Conservation (phyloP, 2,113 vertebrate species). For the Lasiurus cinereus region DNA sequence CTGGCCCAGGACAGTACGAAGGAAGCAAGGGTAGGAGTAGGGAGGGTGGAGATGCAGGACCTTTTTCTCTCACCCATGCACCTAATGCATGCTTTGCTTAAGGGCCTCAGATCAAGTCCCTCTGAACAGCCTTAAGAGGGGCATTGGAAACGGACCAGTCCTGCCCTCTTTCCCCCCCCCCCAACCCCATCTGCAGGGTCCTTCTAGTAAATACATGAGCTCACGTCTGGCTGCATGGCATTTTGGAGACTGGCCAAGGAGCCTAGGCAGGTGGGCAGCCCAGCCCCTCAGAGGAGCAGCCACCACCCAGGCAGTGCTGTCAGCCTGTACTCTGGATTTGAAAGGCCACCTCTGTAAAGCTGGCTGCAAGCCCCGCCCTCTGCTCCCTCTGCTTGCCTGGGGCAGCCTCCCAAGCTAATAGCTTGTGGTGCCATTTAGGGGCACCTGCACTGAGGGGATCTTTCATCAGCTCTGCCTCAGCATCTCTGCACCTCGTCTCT, state of each 20-base stretch:
- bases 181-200: slow-evolving; percentile 2
- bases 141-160: accelerated
- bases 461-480: accelerated
- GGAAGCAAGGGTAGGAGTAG: neutral
- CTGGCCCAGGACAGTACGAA: too few species aligned
- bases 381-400: neutral
- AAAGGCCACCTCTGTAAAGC: neutral
- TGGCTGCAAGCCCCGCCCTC: neutral
- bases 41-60: neutral
- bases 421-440: neutral
- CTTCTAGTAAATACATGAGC: slow-evolving; percentile 68
- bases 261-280: slow-evolving; percentile 42
- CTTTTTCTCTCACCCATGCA: neutral
- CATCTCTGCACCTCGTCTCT: neutral
- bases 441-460: neutral
- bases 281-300: neutral
- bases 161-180: accelerated
- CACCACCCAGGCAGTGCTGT: neutral
- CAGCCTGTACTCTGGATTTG: neutral
- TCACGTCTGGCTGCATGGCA: slow-evolving; percentile 76
- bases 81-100: neutral
- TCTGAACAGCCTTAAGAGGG: neutral
- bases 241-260: slow-evolving; percentile 72
- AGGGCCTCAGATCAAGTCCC: neutral
- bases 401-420: neutral